Base-by-base conservation (phyloP, 2,113 vertebrate species). In the Arenaria interpres region DNA sequence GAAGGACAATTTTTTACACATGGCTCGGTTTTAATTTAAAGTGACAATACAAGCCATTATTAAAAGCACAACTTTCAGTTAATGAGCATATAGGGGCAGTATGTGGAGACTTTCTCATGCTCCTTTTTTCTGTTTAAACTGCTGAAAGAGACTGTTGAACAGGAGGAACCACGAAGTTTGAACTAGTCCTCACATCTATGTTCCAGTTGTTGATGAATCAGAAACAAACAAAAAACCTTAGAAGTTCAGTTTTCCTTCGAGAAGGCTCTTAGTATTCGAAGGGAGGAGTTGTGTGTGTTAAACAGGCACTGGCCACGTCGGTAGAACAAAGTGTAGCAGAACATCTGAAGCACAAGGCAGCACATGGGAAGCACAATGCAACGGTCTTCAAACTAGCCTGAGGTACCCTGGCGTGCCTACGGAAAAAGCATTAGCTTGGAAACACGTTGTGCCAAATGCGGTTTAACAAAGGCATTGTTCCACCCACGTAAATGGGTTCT, bases 161-260 rank as follows among this genome's bases (percentile, higher is more conserved):
- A 43, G 21, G 10, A 12, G 14, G 13, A 77, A 4, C 16, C 3
- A 2, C 22, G 30, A 33, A 56, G 41, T 19, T 60, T 78, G 56
- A 62, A 32, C 32, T n/a, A 30, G 9, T 17, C 12, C 14, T 48
- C 19, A 17, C 6, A 33, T 45, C 45, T 33, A 1, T 0, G 0
- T 50, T 71, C 9, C 35, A 51, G 14, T 37, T 68, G 54, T 6
- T 4, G 30, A 7, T 21, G 27, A 39, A 62, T 41, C 33, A 56
- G 63, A 25, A 87, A n/a, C 3, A 76, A 54, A 33, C 39, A 60
- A 78, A 12, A 14, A n/a, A 32, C 2, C 9, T 3, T 16, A 50
- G 17, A 33, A 25, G 11, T 45, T 72, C 7, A 39, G 3, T 62
- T 89, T 91, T 80, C 18, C 35, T 66, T 39, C 20, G 16, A 53